phyloP scores from a whole-genome alignment of 2,888 invertebrate species.

The Pheosia tremula region DNA sequence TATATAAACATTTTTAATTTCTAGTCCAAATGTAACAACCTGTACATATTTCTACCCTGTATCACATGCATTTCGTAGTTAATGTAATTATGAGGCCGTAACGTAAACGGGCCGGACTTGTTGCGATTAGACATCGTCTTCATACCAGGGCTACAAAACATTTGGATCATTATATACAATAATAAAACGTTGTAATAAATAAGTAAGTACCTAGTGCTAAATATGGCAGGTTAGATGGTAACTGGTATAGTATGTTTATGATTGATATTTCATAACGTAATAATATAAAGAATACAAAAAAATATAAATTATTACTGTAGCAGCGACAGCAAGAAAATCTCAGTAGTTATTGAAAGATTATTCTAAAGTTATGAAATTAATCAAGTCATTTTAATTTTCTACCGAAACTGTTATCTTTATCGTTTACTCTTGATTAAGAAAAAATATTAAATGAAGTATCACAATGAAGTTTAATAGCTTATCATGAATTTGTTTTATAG shows the following conservation, averaged over 20 bases:
- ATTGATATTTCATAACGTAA: no score
- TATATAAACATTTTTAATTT: background rate
- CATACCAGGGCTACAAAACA: slow-evolving; percentile 58
- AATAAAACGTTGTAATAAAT: background rate
- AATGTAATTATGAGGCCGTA: slow-evolving; percentile 83
- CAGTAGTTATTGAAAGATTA: background rate
- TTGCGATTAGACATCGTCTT: slow-evolving; percentile 78
- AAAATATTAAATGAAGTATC: background rate
- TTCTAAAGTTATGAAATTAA: background rate
- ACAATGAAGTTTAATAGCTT: background rate
- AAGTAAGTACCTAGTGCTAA: no score
- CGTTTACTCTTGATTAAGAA: slow-evolving; percentile 2
- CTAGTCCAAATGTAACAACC: slow-evolving; percentile 38
- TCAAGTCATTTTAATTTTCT: background rate
- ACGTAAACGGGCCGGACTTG: slow-evolving; percentile 80
- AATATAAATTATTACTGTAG: no score
- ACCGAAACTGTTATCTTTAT: background rate
- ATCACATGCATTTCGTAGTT: slow-evolving; percentile 80
- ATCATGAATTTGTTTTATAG: slow-evolving; percentile 12
- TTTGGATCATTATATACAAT: slow-evolving; percentile 28
- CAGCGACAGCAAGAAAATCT: no score
- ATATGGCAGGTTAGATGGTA: no score
- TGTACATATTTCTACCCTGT: slow-evolving; percentile 53
- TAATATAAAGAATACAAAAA: no score
- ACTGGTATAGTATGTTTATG: no score